Conservation (phyloP, 1,140 invertebrate genomes). For the Saccostrea glomerata region DNA sequence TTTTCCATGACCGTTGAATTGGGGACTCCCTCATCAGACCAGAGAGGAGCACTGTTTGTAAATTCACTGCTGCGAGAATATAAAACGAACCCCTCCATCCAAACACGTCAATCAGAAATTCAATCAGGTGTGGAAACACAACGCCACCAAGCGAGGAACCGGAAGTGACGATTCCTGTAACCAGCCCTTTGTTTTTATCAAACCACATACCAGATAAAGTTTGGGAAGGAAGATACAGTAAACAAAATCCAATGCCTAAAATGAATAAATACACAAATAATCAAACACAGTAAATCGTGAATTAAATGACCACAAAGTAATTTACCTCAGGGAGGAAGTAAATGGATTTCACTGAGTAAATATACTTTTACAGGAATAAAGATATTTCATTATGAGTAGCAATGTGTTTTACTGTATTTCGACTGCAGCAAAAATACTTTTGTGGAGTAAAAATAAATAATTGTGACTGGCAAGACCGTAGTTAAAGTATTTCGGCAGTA, state of each 20-base stretch:
- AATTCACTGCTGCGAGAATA: constrained; percentile 93
- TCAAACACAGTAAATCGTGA: no score
- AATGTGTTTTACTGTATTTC: no score
- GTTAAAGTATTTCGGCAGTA: no score
- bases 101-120: constrained; percentile 83
- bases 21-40: constrained; percentile 57
- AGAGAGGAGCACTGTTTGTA: constrained; percentile 78
- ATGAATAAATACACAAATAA: background rate
- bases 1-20: constrained; percentile 2
- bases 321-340: no score
- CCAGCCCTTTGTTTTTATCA: constrained; percentile 91
- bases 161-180: constrained; percentile 94
- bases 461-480: no score
- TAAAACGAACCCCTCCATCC: constrained; percentile 89
- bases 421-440: no score
- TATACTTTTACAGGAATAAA: no score
- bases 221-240: constrained; percentile 72
- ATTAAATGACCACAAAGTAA: no score
- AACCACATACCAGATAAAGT: constrained; percentile 89
- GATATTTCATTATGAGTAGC: no score
- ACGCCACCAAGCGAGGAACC: constrained; percentile 94
- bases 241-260: constrained; percentile 68
- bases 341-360: no score
- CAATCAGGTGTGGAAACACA: constrained; percentile 84
- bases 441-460: no score